Base-by-base conservation (phyloP, 2,113 vertebrate species). In the Silurus asotus region DNA sequence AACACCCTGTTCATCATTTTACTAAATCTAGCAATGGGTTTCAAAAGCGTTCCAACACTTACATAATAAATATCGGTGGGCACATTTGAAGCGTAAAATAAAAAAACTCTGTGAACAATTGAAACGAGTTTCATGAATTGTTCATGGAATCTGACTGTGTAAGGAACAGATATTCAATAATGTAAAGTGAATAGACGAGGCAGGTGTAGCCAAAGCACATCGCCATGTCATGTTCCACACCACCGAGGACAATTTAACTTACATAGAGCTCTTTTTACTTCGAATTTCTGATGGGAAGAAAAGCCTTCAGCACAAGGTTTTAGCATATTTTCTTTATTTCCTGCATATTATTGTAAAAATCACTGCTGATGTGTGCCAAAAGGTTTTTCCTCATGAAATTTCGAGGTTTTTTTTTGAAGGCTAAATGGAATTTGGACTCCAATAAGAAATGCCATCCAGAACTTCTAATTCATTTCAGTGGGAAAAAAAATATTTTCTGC, bases 401-500 rank as follows among this genome's bases (percentile, higher is more conserved):
- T 55, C 81, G 62, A 74, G 79, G 55, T 51, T 58, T 28, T n/a
- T 61, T 17, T 25, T 23, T 23, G 20, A 76, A 82, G 25, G 59
- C 51, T 65, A 1, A 77, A 83, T 56, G 25, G 45, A 69, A 83
- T 15, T 48, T 23, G 23, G 75, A 82, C 61, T 37, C 8, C 5
- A 10, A 59, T 25, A 19, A n/a, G 28, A 56, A 65, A 64, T 19
- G 23, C 20, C 37, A 58, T 55, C 48, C 58, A 0, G 23, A 8
- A 81, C 56, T 75, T 86, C 8, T 2, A 55, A 65, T n/a, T n/a
- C 37, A 65, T 76, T 85, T 65, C 15, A 17, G 81, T 82, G 55
- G 17, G 14, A 28, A 77, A 72, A 48, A 70, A 62, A 64, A 67
- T 72, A 87, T 83, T 58, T 64, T 82, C 79, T 45, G 67, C 55